Evolutionary conservation across 2,113 vertebrate genomes (phyloP), one percentile per base, ranked within the genome.

Genomic region (Panthera leo): DNA sequence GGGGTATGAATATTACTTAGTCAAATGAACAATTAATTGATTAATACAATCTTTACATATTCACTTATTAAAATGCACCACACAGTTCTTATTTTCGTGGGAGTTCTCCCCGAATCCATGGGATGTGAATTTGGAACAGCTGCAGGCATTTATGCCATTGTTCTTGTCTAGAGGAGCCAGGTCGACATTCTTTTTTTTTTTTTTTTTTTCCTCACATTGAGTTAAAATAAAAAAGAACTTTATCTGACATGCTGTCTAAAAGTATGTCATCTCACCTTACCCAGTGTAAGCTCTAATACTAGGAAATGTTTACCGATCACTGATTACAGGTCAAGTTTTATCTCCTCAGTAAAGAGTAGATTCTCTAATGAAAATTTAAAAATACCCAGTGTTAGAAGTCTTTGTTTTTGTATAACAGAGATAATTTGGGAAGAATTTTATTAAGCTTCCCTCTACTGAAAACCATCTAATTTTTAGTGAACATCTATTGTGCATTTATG

Each of bases 11-110:
- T 93, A 97, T 97, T 97, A 97, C 84, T 95, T 92, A 96, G 67
- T 85, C 85, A 83, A 86, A 93, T 86, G 55, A 86, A 5, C 73
- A 84, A 95, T 97, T 97, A 98, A 95, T 97, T 97, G 97, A 97
- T 95, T 97, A 97, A 97, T 85, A 91, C 23, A 86, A 42, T 95
- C 45, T 89, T 95, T 95, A 92, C 23, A 95, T 94, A 94, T 88
- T 94, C 70, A 65, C 78, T 93, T 93, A 91, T 97, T 95, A 79
- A 88, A 79, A 97, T 95, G 61, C 73, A 95, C 63, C 70, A 21
- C 63, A 80, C 70, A 80, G 39, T 48, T 95, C 7, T 86, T 39
- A 25, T 80, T 96, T 98, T 76, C 70, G 87, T 95, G 95, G 82
- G n/a, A 93, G 68, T 63, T 94, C 34, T 94, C 84, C 42, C 73